phyloP scores from a whole-genome alignment of 2,888 invertebrate species.

The Parascotia fuliginaria region DNA sequence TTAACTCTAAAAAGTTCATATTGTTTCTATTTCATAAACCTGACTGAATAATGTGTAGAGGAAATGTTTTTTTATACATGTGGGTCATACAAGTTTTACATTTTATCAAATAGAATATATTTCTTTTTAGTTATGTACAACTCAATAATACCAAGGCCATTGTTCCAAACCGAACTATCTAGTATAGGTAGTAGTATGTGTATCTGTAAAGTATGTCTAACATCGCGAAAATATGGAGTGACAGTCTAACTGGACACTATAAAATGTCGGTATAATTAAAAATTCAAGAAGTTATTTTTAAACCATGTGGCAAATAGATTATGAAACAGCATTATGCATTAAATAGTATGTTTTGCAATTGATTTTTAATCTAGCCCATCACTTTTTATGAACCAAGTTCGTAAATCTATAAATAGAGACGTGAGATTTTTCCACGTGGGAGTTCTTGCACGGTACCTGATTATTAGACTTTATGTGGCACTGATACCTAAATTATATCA shows the following conservation, averaged over 20 bases:
- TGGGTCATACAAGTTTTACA: not conserved
- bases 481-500: constrained; percentile 74
- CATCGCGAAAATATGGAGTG: constrained; percentile 30
- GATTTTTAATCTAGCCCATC: constrained; percentile 62
- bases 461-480: constrained; percentile 71
- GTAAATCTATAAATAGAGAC: constrained; percentile 80
- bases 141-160: constrained; percentile 34
- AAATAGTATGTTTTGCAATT: constrained; percentile 7
- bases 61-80: not conserved
- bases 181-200: constrained; percentile 16
- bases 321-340: constrained; percentile 1
- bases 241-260: constrained; percentile 27
- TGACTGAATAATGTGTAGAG: not conserved
- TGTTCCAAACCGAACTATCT: constrained; percentile 14
- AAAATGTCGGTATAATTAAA: constrained; percentile 34
- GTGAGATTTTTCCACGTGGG: constrained; percentile 85
- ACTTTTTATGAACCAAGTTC: constrained; percentile 76
- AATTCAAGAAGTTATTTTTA: constrained; percentile 3
- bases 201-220: constrained; percentile 19
- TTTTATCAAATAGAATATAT: constrained; percentile 1
- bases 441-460: constrained; percentile 79
- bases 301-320: constrained; percentile 3
- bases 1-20: not conserved
- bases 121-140: constrained; percentile 13
- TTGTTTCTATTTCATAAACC: not conserved